Conservation (phyloP, 2,888 invertebrate species). For the Torymus aiolomorphi region DNA sequence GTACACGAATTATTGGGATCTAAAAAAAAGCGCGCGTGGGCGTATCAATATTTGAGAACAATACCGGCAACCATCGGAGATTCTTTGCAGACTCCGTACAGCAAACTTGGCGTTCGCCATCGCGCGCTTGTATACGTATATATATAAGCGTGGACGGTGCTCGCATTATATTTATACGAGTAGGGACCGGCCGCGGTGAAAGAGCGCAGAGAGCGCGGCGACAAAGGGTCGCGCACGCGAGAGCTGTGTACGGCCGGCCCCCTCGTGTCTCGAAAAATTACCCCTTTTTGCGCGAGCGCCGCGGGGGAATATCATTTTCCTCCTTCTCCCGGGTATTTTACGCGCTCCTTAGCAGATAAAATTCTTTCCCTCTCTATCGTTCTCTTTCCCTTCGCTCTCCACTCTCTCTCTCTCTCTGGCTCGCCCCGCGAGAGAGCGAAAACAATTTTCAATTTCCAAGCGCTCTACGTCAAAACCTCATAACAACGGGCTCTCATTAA, state of each 20-base stretch:
- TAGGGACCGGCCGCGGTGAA: too few relatives aligned
- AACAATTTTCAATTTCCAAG: conserved; percentile 57
- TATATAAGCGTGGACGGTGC: too few relatives aligned
- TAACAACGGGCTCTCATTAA: conserved; percentile 59
- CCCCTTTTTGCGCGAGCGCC: conserved; percentile 27
- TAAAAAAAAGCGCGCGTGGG: too few relatives aligned
- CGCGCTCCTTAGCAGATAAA: conserved; percentile 56
- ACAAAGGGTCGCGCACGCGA: conserved; percentile 26
- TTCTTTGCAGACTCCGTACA: too few relatives aligned
- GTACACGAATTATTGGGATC: too few relatives aligned
- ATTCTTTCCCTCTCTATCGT: conserved; percentile 25
- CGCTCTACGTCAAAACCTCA: conserved; percentile 52
- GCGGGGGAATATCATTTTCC: conserved; percentile 53
- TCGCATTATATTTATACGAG: too few relatives aligned
- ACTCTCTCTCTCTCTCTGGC: conserved; percentile 1
- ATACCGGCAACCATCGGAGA: too few relatives aligned
- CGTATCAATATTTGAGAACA: too few relatives aligned
- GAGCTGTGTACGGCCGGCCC: conserved; percentile 1
- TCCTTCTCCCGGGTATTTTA: conserved; percentile 46
- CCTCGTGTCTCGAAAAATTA: conserved; percentile 41
- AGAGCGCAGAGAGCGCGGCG: background rate
- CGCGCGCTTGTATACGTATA: too few relatives aligned
- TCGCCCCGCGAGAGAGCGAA: conserved; percentile 32
- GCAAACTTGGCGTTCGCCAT: too few relatives aligned
- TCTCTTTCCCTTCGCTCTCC: background rate